These are phyloP conservation scores for Beris morrisii DNA, from an alignment of 2,888 invertebrate genomes.

Conservation along the genomic window DNA sequence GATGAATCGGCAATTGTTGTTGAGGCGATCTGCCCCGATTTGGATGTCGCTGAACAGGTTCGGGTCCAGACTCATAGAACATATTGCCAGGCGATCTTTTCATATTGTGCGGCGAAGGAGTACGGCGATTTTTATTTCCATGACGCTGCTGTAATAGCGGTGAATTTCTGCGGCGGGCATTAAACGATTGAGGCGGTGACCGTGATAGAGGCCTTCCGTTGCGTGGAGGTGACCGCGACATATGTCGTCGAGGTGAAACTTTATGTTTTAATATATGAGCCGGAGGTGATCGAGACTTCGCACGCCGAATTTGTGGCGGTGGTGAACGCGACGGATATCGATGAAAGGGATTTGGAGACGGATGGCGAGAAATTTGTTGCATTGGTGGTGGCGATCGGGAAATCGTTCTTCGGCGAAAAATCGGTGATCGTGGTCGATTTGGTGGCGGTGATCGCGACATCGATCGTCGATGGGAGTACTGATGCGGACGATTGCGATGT, in stretches of 20 bases:
- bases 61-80: slow-evolving; percentile 12
- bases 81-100: slow-evolving; percentile 23
- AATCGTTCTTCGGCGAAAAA: slow-evolving; percentile 18
- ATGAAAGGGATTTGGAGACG: slow-evolving; percentile 24
- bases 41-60: slow-evolving; percentile 7
- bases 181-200: slow-evolving; percentile 21
- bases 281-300: slow-evolving; percentile 31
- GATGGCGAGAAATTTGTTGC: slow-evolving; percentile 19
- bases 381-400: slow-evolving; percentile 33
- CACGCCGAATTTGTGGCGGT: slow-evolving; percentile 13
- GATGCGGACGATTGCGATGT: slow-evolving; percentile 15
- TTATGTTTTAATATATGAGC: slow-evolving; percentile 20
- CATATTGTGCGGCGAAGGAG: slow-evolving; percentile 14
- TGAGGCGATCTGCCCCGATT: slow-evolving; percentile 27
- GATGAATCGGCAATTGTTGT: slow-evolving; percentile 16
- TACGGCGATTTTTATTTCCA: slow-evolving; percentile 19
- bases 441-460: slow-evolving; percentile 26
- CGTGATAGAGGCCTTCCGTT: slow-evolving; percentile 20
- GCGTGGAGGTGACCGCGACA: slow-evolving; percentile 30
- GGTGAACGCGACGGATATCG: slow-evolving; percentile 33
- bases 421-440: slow-evolving; percentile 29
- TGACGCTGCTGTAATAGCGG: slow-evolving; percentile 19
- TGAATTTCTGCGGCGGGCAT: slow-evolving; percentile 28
- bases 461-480: slow-evolving; percentile 23
- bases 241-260: slow-evolving; percentile 25